Percentiles rank a stretch among this genome's conserved stretches.
Conservation (phyloP, 2,888 invertebrate species). For the Hetaerina titia region DNA sequence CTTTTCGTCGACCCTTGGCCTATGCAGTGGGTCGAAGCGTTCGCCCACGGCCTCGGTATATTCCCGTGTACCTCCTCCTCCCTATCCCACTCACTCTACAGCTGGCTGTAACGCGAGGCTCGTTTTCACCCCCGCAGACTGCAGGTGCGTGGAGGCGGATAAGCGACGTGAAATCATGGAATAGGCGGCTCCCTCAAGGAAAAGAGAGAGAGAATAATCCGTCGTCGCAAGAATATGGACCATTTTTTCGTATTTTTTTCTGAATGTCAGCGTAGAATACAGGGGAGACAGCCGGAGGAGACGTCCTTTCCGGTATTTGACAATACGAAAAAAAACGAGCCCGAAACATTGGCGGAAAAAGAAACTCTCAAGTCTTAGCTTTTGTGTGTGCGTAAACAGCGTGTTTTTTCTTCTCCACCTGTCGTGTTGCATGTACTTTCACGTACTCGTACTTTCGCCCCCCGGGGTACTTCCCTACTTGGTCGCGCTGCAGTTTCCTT, state of each 20-base stretch:
- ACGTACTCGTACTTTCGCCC: no score
- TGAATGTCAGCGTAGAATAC: not conserved
- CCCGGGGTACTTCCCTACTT: no score
- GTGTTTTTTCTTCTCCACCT: not conserved
- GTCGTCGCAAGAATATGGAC: not conserved
- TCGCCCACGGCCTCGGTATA: no score
- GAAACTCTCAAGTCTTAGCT: not conserved
- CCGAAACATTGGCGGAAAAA: not conserved
- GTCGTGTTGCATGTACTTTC: not conserved
- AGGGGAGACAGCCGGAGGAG: conserved; percentile 9
- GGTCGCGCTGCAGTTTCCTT: no score
- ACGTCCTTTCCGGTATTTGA: conserved; percentile 17
- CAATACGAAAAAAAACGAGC: not conserved
- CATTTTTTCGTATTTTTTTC: not conserved
- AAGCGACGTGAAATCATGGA: not conserved
- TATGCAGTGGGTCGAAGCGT: no score
- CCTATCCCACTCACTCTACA: no score
- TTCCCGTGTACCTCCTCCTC: no score
- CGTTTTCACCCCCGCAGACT: not conserved
- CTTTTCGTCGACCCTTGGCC: no score
- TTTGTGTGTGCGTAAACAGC: not conserved
- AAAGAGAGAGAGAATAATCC: not conserved
- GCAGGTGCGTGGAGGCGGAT: not conserved
- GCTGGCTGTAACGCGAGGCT: no score
- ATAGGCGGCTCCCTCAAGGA: not conserved